Evolutionary conservation across 2,797 vertebrate genomes (phyloP), one percentile per base, ranked within the genome.

Genomic region (Halcyon smyrnensis): DNA sequence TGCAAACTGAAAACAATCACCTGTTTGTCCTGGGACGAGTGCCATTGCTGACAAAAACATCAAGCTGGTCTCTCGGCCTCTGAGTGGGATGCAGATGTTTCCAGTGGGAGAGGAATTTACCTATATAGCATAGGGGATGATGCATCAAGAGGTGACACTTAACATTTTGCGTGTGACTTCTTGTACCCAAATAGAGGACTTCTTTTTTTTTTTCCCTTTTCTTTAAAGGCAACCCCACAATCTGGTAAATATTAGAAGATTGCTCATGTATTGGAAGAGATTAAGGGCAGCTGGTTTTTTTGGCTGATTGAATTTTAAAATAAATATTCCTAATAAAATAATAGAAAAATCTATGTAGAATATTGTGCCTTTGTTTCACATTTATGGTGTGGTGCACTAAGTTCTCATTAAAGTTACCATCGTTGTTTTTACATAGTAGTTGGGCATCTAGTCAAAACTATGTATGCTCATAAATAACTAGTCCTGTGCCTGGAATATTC

Each of bases 1-100:
- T 87, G 83, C 50, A 76, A 64, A 21, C 56, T 79, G 74, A 93
- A 67, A 90, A 94, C 90, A 90, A 75, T 87, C 93, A 95, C 96
- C 96, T 95, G 90, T 64, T 90, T 75, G 19, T 92, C 37, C 78
- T 80, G 75, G 91, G 90, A 83, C 51, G 73, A 57, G 41, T 70
- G 93, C 86, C 91, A 87, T 41, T 4, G 8, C 71, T 75, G 91
- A 46, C 0, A 3, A 82, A 95, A 95, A 85, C 4, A 3, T 18
- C 4, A 43, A 56, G 45, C 80, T 93, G 70, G 32, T 64, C 41
- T 83, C n/a, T 74, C 53, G 32, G 57, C 24, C 68, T 94, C 45
- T 39, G 45, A 71, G 59, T 70, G 37, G 81, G 64, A 65, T 57
- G 53, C 75, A 89, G 60, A 62, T 89, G 48, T 90, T 90, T 68